phyloP scores from a whole-genome alignment of 2,888 invertebrate genomes.

The Operophtera brumata region DNA sequence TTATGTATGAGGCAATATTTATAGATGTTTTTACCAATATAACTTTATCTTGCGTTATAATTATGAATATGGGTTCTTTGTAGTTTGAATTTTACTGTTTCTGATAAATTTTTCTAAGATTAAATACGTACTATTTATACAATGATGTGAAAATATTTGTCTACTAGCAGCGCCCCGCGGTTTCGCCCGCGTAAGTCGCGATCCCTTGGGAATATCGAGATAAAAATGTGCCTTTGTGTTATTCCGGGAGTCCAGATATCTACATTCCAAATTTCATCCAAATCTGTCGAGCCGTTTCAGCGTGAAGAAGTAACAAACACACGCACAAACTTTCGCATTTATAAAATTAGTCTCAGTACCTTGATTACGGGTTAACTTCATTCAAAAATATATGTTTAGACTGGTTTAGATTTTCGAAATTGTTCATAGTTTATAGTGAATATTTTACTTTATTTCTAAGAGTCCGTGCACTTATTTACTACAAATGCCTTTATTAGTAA shows the following conservation, averaged over 20 bases:
- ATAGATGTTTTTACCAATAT: conserved; percentile 34
- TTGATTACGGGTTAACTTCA: background rate
- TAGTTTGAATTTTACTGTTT: conserved; percentile 9
- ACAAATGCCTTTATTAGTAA: conserved; percentile 4
- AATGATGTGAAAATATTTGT: background rate
- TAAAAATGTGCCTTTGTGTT: too few relatives aligned
- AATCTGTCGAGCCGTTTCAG: too few relatives aligned
- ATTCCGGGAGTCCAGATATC: too few relatives aligned
- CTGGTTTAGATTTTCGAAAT: background rate
- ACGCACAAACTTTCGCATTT: too few relatives aligned
- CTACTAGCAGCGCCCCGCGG: too few relatives aligned
- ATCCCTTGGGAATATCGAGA: too few relatives aligned
- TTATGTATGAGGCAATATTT: conserved; percentile 31
- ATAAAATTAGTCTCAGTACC: background rate
- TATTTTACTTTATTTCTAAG: background rate
- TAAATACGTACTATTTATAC: background rate
- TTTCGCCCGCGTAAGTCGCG: too few relatives aligned
- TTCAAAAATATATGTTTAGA: conserved; percentile 3
- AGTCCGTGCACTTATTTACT: conserved; percentile 15
- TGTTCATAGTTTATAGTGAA: conserved; percentile 12
- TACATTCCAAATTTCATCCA: too few relatives aligned
- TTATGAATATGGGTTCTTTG: conserved; percentile 43
- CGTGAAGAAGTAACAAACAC: too few relatives aligned
- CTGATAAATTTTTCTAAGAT: background rate
- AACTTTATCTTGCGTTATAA: conserved; percentile 49